A percentile compares a stretch with the other conserved stretches of the same genome.
These are phyloP conservation scores for Plodia interpunctella DNA, from an alignment of 1,140 invertebrate species.

Conservation along the genomic window DNA sequence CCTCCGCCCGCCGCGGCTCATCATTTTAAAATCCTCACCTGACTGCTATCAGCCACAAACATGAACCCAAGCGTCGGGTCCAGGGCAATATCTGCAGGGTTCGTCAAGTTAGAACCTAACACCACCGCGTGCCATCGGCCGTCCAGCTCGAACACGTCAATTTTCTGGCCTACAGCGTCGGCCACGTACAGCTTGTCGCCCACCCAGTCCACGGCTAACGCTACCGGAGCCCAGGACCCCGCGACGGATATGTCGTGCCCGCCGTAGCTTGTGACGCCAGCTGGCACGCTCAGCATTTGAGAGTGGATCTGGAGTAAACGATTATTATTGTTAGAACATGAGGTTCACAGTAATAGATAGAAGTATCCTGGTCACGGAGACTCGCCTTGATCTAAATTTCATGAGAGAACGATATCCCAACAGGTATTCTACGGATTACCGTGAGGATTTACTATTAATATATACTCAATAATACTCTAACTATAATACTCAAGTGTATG, in stretches of 20 bases:
- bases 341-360: too few relatives aligned
- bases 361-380: too few relatives aligned
- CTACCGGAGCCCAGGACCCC: constrained; percentile 91
- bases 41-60: constrained; percentile 96
- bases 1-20: too few relatives aligned
- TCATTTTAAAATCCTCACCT: constrained; percentile 62
- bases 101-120: constrained; percentile 93
- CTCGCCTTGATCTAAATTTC: too few relatives aligned
- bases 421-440: too few relatives aligned
- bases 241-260: constrained; percentile 84
- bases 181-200: constrained; percentile 97
- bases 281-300: constrained; percentile 75
- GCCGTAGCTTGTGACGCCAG: constrained; percentile 58
- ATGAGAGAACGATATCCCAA: too few relatives aligned
- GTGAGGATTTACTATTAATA: too few relatives aligned
- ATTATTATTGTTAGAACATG: too few relatives aligned
- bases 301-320: constrained; percentile 79
- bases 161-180: constrained; percentile 93
- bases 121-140: constrained; percentile 92
- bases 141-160: constrained; percentile 95
- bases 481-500: too few relatives aligned
- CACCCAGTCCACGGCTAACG: constrained; percentile 97
- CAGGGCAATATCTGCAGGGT: constrained; percentile 92
- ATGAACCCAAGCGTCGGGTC: constrained; percentile 94
- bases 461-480: too few relatives aligned